These are phyloP conservation scores for Pleuronectes platessa DNA, from an alignment of 2,113 vertebrate genomes.

Conservation along the genomic window DNA sequence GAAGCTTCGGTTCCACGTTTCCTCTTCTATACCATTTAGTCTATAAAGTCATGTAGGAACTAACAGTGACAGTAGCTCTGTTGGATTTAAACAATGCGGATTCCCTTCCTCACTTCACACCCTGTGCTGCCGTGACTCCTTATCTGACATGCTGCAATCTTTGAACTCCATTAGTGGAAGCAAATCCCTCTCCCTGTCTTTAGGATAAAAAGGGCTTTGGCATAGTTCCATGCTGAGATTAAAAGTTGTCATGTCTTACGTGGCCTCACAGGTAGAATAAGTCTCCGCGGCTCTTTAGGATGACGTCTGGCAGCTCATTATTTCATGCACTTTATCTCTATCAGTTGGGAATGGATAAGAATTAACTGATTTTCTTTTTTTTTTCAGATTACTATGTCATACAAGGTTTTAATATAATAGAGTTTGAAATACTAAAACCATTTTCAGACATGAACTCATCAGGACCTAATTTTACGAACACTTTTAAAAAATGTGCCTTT, in stretches of 20 bases:
- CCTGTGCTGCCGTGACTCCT: slow-evolving; percentile 72
- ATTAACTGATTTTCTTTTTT: slow-evolving; percentile 38
- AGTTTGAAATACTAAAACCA: slow-evolving; percentile 1
- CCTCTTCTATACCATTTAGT: slow-evolving; percentile 58
- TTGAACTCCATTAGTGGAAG: slow-evolving; percentile 83
- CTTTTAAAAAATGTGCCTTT: too few relatives aligned
- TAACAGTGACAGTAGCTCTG: background rate
- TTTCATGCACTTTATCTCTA: slow-evolving; percentile 63
- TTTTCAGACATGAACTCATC: background rate
- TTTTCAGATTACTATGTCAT: slow-evolving; percentile 45
- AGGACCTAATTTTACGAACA: too few relatives aligned
- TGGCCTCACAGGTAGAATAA: slow-evolving; percentile 62
- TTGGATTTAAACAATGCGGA: slow-evolving; percentile 38
- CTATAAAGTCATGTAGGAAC: slow-evolving; percentile 60
- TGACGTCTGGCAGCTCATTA: slow-evolving; percentile 77
- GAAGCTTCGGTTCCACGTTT: slow-evolving; percentile 59
- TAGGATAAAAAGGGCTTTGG: slow-evolving; percentile 79
- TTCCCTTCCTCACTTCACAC: slow-evolving; percentile 52
- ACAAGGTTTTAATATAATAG: slow-evolving; percentile 38
- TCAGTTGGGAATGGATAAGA: slow-evolving; percentile 64
- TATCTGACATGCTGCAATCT: slow-evolving; percentile 81
- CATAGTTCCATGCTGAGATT: slow-evolving; percentile 78
- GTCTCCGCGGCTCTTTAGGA: slow-evolving; percentile 65
- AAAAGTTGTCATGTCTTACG: slow-evolving; percentile 82
- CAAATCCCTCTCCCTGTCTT: slow-evolving; percentile 74